A percentile compares a stretch with the other conserved stretches of the same genome.
Conservation (phyloP, 2,888 invertebrate genomes). For the Anthophora plumipes region DNA sequence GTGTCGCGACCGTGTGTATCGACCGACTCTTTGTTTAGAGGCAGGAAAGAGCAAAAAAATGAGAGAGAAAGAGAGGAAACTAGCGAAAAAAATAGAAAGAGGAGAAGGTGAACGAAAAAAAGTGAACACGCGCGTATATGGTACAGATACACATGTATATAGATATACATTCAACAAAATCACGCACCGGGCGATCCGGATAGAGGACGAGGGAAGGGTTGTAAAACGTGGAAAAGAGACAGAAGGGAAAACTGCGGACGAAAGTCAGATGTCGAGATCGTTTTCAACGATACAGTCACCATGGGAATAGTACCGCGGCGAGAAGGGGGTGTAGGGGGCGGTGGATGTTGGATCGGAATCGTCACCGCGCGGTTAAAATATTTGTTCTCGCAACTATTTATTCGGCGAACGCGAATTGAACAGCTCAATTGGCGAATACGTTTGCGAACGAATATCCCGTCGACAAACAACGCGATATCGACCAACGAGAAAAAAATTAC, state of each 20-base stretch:
- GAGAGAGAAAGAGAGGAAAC: too few species aligned
- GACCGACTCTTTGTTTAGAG: slow-evolving; percentile 42
- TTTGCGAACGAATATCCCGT: slow-evolving; percentile 29
- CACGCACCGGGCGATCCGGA: too few species aligned
- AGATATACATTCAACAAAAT: not conserved
- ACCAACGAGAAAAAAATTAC: slow-evolving; percentile 27
- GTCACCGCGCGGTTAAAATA: slow-evolving; percentile 39
- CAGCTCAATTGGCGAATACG: slow-evolving; percentile 34
- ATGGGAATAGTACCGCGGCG: too few species aligned
- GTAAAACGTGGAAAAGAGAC: not conserved
- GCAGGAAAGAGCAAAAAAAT: slow-evolving; percentile 20
- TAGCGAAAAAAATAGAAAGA: not conserved
- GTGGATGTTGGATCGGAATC: not conserved
- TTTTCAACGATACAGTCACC: slow-evolving; percentile 27
- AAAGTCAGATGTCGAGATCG: slow-evolving; percentile 37
- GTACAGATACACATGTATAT: too few species aligned
- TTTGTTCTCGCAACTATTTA: slow-evolving; percentile 48
- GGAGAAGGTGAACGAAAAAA: not conserved
- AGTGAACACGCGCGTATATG: slow-evolving; percentile 2
- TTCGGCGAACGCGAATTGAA: slow-evolving; percentile 44
- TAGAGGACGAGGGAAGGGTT: not conserved
- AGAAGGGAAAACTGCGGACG: not conserved
- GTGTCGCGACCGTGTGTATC: slow-evolving; percentile 47
- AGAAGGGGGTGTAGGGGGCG: too few species aligned
- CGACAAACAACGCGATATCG: slow-evolving; percentile 33